These are phyloP conservation scores for Perizoma affinitatum DNA, from an alignment of 2,888 invertebrate genomes.

Conservation along the genomic window DNA sequence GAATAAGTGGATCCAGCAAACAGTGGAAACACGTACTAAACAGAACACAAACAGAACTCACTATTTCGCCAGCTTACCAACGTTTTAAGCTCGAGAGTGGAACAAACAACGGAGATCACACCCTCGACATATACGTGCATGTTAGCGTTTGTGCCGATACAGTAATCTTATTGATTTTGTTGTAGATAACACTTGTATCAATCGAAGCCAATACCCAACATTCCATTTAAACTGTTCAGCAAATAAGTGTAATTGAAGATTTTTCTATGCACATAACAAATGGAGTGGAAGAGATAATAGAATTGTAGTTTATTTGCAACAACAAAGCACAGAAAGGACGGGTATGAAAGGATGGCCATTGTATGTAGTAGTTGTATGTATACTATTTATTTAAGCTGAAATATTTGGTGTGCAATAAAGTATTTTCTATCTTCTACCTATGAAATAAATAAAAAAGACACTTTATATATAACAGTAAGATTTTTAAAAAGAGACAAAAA, in stretches of 20 bases:
- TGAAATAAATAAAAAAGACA: no score
- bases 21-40: slow-evolving; percentile 40
- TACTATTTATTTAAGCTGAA: no score
- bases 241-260: slow-evolving; percentile 31
- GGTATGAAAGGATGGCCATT: no score
- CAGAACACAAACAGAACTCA: slow-evolving; percentile 37
- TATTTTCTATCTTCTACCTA: no score
- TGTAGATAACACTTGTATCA: slow-evolving; percentile 42
- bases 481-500: no score
- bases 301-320: no score
- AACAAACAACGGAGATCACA: slow-evolving; percentile 36
- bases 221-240: slow-evolving; percentile 35
- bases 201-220: slow-evolving; percentile 33
- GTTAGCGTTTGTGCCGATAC: slow-evolving; percentile 42
- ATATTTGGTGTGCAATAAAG: no score
- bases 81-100: slow-evolving; percentile 40
- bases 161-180: slow-evolving; percentile 45
- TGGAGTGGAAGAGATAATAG: slow-evolving; percentile 13
- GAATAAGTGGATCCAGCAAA: slow-evolving; percentile 39
- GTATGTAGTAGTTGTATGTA: no score
- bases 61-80: slow-evolving; percentile 38
- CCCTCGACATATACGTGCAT: slow-evolving; percentile 22
- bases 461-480: no score
- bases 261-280: slow-evolving; percentile 12
- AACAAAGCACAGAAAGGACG: no score